A percentile compares a stretch with the other conserved stretches of the same genome.
phyloP scores from a whole-genome alignment of 1,140 invertebrate species.

The Holotrichia oblita region DNA sequence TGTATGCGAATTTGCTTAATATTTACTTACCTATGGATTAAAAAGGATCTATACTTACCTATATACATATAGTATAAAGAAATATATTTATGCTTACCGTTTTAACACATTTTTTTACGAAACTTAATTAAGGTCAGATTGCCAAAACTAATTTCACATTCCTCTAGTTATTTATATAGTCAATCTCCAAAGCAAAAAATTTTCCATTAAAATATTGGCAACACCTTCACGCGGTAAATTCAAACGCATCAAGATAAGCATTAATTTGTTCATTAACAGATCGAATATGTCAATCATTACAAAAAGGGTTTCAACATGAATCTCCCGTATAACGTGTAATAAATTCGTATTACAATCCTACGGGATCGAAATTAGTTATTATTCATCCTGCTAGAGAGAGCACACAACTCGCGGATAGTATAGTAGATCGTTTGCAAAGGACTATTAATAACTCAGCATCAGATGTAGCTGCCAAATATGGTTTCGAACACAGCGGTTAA shows the following conservation, averaged over 20 bases:
- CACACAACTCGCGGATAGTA: background rate
- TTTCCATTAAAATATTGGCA: background rate
- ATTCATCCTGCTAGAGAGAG: background rate
- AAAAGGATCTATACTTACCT: too few species aligned
- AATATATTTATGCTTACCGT: too few species aligned
- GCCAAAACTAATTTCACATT: background rate
- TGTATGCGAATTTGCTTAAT: too few species aligned
- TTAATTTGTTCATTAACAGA: too few species aligned
- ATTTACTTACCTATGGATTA: too few species aligned
- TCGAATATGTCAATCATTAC: too few species aligned
- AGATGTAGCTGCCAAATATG: constrained; percentile 39
- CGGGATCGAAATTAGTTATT: too few species aligned
- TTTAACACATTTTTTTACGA: background rate
- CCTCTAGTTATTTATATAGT: too few species aligned
- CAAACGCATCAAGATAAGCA: background rate
- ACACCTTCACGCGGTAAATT: background rate
- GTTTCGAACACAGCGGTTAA: background rate
- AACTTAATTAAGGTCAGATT: background rate
- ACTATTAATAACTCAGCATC: constrained; percentile 3
- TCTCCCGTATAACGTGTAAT: too few species aligned
- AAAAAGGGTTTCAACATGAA: too few species aligned
- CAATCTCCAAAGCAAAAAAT: background rate
- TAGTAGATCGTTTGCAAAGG: constrained; percentile 1
- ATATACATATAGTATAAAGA: too few species aligned
- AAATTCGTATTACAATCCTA: too few species aligned